Base-by-base conservation (phyloP, 2,888 invertebrate species). In the Pachymerium ferrugineum region DNA sequence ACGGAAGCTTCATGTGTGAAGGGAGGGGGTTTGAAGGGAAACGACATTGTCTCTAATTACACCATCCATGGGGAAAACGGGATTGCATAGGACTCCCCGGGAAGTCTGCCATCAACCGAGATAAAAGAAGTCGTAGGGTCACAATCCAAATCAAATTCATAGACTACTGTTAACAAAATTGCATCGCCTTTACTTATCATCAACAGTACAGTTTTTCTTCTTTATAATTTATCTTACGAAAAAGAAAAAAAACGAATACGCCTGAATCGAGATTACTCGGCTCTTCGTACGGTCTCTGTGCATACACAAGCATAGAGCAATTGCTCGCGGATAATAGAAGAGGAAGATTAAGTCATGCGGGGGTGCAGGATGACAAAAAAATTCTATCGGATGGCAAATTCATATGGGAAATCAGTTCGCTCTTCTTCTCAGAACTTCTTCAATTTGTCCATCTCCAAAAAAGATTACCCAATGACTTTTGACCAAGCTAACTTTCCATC, bases 21-120 rank as follows among this genome's bases (percentile, higher is more conserved):
- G 62, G 28, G 62, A n/a, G n/a, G n/a, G n/a, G n/a, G n/a, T n/a
- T n/a, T 62, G 62, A 62, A 62, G 62, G 62, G 28, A 62, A 62
- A 28, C 62, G 28, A 62, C 62, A 62, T 62, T 62, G 62, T 62
- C 62, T 62, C 62, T 62, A 62, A 62, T 62, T 62, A 62, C 62
- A 62, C 62, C 62, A 62, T 62, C 62, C 62, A 62, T 62, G 62
- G 62, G 62, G 62, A 62, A 62, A 62, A 62, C 62, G 62, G 62
- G 28, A 62, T 62, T 62, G 62, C 62, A 62, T 62, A 22, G 28
- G 62, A 10, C 62, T 62, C 62, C 62, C 62, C 62, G 62, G 62
- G 62, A 62, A 62, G 62, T 28, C 62, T 62, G 28, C 62, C 62
- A 62, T 62, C 62, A 62, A 28, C 62, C 62, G 28, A 62, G 62